phyloP scores from a whole-genome alignment of 2,888 invertebrate species.

The Mayetiola destructor region DNA sequence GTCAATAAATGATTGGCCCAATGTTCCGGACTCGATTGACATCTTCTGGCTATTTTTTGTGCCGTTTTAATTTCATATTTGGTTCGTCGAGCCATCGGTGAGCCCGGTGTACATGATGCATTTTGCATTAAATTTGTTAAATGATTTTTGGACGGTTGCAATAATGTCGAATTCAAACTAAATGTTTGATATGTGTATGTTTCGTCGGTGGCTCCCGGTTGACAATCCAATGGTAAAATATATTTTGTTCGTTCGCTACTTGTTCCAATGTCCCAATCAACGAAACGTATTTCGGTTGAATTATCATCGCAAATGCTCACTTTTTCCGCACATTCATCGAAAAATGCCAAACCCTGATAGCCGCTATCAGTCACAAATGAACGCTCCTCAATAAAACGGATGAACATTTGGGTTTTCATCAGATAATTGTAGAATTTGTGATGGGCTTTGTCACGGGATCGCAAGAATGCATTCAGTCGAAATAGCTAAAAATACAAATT shows the following conservation, averaged over 20 bases:
- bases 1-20: conserved; percentile 86
- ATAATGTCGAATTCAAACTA: conserved; percentile 44
- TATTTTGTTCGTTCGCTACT: conserved; percentile 85
- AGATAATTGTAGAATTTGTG: conserved; percentile 78
- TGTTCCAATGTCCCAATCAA: conserved; percentile 68
- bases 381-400: conserved; percentile 94
- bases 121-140: conserved; percentile 28
- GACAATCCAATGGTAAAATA: conserved; percentile 80
- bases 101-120: conserved; percentile 49
- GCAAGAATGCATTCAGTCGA: conserved; percentile 77
- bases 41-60: conserved; percentile 51
- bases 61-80: conserved; percentile 91
- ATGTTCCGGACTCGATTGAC: conserved; percentile 56
- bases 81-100: conserved; percentile 83
- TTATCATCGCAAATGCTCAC: conserved; percentile 42
- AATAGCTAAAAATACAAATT: conserved; percentile 43
- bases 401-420: conserved; percentile 94
- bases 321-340: conserved; percentile 92
- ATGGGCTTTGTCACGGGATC: conserved; percentile 77
- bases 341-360: conserved; percentile 76
- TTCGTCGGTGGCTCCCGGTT: conserved; percentile 19
- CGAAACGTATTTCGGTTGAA: conserved; percentile 44
- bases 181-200: conserved; percentile 46
- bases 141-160: conserved; percentile 31
- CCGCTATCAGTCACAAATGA: conserved; percentile 98